Base-by-base conservation (phyloP, 2,888 invertebrate genomes). In the Drosophila rellima region DNA sequence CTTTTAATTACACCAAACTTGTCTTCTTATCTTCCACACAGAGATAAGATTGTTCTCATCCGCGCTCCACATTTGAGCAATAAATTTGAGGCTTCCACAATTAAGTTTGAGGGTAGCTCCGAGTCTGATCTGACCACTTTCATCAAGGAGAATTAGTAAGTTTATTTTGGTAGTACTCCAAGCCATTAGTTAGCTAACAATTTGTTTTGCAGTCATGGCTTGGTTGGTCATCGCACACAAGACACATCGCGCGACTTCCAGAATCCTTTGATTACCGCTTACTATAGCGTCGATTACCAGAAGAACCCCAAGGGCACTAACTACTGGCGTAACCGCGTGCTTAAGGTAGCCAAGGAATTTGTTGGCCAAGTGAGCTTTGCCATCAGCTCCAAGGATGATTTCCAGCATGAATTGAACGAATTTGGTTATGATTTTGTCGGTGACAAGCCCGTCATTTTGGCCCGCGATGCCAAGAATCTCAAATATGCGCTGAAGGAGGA, bases 271-370 rank as follows among this genome's bases (percentile, higher is more conserved):
- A 94, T 99, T 44, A 96, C 98, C 59, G 99, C 97, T 29, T 99
- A 97, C 93, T 99, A 96, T 93, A 94, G 94, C 80, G 98, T 99
- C 11, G 99, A 99, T 93, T 99, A 99, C 91, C 94, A 95, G 29
- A 99, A 98, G 94, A 99, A 99, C 93, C 94, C 96, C 23, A 99
- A 99, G 93, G 99, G 98, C 51, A 98, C 99, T 56, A 99, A 99
- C 94, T 99, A 99, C 94, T 99, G 99, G 99, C 96, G 98, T 89
- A 99, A 99, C 93, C 95, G 99, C 79, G 95, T 99, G 54, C 94
- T 99, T 86, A 99, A 99, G 94, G 95, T 95, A 26, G 92, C 93
- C 39, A 93, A 92, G 78, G 91, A 91, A 51, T 92, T 92, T 68
- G 87, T 63, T 2, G 91, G 91, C 5, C 94, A 94, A 31, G 94